Base-by-base conservation (phyloP, 1,140 invertebrate species). In the Pseudomyrmex gracilis region DNA sequence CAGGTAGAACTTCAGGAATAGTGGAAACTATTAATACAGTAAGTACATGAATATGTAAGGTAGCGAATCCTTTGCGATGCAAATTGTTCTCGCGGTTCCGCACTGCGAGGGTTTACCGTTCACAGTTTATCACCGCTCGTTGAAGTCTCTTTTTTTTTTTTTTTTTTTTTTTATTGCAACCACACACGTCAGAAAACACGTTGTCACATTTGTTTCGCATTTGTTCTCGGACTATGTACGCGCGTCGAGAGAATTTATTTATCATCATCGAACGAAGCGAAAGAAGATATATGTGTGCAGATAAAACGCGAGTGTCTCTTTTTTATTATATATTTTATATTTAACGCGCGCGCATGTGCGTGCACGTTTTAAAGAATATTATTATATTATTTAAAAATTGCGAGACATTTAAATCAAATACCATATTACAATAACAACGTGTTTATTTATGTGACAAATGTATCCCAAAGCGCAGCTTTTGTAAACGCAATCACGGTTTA, bases 401-500 rank as follows among this genome's bases (percentile, higher is more conserved):
- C 47, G 34, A 66, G 34, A n/a, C 4, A 34, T 34, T 34, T 5
- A 34, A 34, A 34, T 34, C 34, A 34, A 34, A 34, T 34, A 34
- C 34, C 5, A 34, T 34, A 7, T 34, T 34, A 34, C 34, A 34
- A 51, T 51, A 51, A 12, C 10, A 51, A 10, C 49, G 12, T 51
- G 49, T 13, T 13, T 51, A 12, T 51, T 24, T 24, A 70, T 53
- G 53, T 53, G 66, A 34, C 47, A 70, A 34, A 53, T 24, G 13
- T 24, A 70, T 68, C 20, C 20, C 13, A 13, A 47, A 51, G 5
- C 22, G 22, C 15, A 67, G 66, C 47, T 51, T 68, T 68, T 49
- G 66, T 34, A 24, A 51, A n/a, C 67, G 24, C 20, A 70, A 20
- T 15, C 47, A 92, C 90, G 90, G 88, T 90, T 92, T 88, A 90